Evolutionary conservation across 2,113 vertebrate genomes (phyloP).

Genomic region (Heterocephalus glaber): DNA sequence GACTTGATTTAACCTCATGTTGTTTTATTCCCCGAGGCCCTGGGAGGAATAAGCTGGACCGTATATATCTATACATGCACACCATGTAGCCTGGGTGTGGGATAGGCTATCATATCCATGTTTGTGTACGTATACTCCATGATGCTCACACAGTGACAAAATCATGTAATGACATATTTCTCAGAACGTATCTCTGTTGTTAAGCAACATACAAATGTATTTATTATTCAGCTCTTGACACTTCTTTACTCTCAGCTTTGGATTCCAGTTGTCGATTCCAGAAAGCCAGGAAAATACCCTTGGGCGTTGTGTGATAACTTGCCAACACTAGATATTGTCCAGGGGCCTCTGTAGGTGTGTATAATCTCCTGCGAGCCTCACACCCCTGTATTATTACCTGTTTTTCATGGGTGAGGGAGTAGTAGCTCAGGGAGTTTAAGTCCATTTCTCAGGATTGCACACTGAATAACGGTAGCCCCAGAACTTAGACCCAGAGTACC

Average conservation of each 20-base stretch:
- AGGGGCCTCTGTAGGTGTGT: background rate
- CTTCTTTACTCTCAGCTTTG: conserved; percentile 28
- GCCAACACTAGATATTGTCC: background rate
- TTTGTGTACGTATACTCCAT: background rate
- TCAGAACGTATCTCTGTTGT: background rate
- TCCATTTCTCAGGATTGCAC: background rate
- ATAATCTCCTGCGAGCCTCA: background rate
- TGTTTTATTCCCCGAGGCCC: background rate
- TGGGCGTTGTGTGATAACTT: background rate
- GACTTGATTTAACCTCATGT: background rate
- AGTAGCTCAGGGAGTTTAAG: background rate
- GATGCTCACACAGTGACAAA: background rate
- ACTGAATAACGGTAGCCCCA: background rate
- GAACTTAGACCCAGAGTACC: background rate
- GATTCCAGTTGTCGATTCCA: conserved; percentile 2
- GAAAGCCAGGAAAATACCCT: background rate
- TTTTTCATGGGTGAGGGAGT: background rate
- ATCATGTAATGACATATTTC: background rate
- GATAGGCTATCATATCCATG: background rate
- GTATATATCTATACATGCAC: no score
- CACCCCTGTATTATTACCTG: background rate
- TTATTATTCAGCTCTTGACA: background rate
- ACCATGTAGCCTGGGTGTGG: background rate
- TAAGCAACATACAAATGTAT: background rate
- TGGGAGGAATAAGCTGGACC: background rate